Percentiles rank a stretch among this genome's conserved stretches.
Conservation (phyloP, 2,888 invertebrate species). For the Idaea aversata region DNA sequence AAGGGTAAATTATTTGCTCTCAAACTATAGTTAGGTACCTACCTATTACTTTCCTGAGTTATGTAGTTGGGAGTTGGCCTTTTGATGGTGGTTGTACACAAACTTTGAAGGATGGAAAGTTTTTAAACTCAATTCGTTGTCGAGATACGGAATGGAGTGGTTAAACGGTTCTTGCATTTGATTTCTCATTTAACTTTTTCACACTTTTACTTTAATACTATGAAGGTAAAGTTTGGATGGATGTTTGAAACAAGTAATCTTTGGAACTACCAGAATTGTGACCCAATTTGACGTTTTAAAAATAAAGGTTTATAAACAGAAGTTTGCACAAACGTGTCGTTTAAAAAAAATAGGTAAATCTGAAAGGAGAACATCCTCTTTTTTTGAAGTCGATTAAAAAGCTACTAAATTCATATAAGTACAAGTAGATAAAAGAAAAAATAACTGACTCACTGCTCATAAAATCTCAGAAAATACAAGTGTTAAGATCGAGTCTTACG, state of each 20-base stretch:
- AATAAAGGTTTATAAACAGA: neutral
- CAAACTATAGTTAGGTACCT: neutral
- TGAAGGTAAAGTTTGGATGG: neutral
- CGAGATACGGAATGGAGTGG: neutral
- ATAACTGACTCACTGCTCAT: too few relatives aligned
- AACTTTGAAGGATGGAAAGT: neutral
- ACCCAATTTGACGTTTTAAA: too few relatives aligned
- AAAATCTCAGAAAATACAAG: too few relatives aligned
- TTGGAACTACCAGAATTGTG: neutral
- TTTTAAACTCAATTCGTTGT: neutral
- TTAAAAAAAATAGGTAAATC: too few relatives aligned
- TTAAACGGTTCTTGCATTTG: constrained; percentile 1
- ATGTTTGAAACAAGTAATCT: neutral
- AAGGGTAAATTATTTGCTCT: too few relatives aligned
- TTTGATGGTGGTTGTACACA: neutral
- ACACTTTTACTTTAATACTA: neutral
- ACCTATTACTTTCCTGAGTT: neutral
- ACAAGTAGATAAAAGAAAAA: too few relatives aligned
- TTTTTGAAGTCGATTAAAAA: too few relatives aligned
- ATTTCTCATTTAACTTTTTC: constrained; percentile 1
- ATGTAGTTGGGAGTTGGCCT: neutral
- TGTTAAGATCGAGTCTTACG: too few relatives aligned
- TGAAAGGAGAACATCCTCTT: too few relatives aligned
- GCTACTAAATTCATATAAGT: too few relatives aligned
- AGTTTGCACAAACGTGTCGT: too few relatives aligned